Percentiles rank a stretch among this genome's conserved stretches.
These are phyloP conservation scores for Nicator chloris DNA, from an alignment of 2,113 vertebrate genomes.

Conservation along the genomic window DNA sequence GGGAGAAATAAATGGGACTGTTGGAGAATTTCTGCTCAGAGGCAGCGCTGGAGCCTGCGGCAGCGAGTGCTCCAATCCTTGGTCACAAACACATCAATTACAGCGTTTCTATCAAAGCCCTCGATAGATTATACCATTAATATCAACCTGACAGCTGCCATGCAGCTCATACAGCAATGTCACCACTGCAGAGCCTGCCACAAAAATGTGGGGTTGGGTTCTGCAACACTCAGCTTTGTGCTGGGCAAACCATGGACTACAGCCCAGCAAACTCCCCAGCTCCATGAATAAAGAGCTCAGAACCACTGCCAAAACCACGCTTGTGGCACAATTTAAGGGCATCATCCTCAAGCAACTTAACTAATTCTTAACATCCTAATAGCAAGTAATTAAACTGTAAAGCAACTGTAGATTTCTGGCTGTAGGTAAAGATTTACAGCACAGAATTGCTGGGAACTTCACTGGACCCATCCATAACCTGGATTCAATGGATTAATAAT, in stretches of 20 bases:
- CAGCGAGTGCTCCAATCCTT: background rate
- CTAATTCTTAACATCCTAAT: background rate
- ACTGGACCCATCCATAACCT: background rate
- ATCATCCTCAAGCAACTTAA: background rate
- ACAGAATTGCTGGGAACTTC: background rate
- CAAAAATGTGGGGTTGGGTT: background rate
- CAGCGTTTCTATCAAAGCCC: background rate
- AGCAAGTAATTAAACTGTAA: background rate
- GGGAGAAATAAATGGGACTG: conserved; percentile 22
- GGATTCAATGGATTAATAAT: background rate
- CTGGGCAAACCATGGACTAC: background rate
- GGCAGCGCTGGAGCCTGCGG: background rate
- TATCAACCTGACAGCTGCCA: conserved; percentile 18
- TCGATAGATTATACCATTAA: background rate
- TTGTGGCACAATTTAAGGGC: background rate
- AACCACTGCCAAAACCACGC: background rate
- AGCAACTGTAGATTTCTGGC: background rate
- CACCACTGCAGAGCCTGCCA: background rate
- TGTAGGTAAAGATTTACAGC: background rate
- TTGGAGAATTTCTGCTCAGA: background rate
- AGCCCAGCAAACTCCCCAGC: background rate
- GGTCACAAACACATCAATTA: conserved; percentile 23
- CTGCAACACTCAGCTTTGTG: background rate
- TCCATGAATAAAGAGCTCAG: background rate
- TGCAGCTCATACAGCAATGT: background rate